phyloP scores from a whole-genome alignment of 2,888 invertebrate genomes.

The Heteromyza rotundicornis region DNA sequence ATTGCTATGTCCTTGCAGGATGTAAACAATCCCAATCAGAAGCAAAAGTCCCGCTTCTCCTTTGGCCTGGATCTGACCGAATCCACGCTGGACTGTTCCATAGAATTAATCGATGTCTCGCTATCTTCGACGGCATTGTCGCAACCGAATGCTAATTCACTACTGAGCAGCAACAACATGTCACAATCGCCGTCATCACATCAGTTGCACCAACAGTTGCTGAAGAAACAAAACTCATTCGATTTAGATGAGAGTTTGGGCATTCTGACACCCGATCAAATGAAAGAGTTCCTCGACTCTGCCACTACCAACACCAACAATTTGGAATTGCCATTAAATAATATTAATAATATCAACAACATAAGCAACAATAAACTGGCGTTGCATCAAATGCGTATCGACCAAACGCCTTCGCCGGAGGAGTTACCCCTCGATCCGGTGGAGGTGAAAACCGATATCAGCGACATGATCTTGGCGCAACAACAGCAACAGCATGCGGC shows the following conservation, averaged over 20 bases:
- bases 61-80: slow-evolving; percentile 61
- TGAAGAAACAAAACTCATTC: slow-evolving; percentile 77
- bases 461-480: slow-evolving; percentile 62
- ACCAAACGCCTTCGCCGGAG: slow-evolving; percentile 85
- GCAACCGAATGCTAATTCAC: slow-evolving; percentile 28
- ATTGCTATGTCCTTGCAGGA: slow-evolving; percentile 41
- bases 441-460: slow-evolving; percentile 69
- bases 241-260: slow-evolving; percentile 84
- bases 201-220: slow-evolving; percentile 38
- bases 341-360: slow-evolving; percentile 63
- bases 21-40: slow-evolving; percentile 34
- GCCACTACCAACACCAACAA: slow-evolving; percentile 65
- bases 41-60: slow-evolving; percentile 52
- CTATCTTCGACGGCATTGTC: slow-evolving; percentile 50
- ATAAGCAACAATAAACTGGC: slow-evolving; percentile 43
- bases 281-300: slow-evolving; percentile 76
- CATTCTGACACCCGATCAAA: slow-evolving; percentile 87
- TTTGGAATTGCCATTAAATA: slow-evolving; percentile 60
- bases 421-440: slow-evolving; percentile 82
- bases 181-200: slow-evolving; percentile 31
- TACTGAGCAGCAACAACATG: slow-evolving; percentile 19
- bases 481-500: slow-evolving; percentile 59
- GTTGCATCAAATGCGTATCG: slow-evolving; percentile 66
- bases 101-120: slow-evolving; percentile 60
- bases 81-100: slow-evolving; percentile 59